These are phyloP conservation scores for Limnephilus rhombicus DNA, from an alignment of 2,888 invertebrate genomes.

Conservation along the genomic window DNA sequence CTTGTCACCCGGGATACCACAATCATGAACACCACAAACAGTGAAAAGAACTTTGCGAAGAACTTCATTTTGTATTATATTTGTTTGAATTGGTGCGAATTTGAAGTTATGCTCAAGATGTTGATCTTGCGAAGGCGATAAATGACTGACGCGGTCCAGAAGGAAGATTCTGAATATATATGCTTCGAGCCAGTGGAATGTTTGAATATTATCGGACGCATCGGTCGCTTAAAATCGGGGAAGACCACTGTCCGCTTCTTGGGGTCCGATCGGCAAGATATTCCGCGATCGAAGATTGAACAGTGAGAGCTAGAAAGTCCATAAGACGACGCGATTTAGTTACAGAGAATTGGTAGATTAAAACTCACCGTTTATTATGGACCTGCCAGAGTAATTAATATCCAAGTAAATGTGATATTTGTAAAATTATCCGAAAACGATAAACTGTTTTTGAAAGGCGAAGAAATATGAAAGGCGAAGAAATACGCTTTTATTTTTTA, in stretches of 20 bases:
- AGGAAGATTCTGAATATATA: not conserved
- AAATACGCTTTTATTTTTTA: too few relatives aligned
- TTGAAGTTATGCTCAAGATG: not conserved
- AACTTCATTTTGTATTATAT: conserved; percentile 14
- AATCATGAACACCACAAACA: conserved; percentile 41
- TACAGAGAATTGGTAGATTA: not conserved
- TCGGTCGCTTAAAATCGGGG: not conserved
- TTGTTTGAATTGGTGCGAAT: not conserved
- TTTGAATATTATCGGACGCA: not conserved
- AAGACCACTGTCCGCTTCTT: not conserved
- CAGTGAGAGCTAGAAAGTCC: not conserved
- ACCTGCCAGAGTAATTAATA: not conserved
- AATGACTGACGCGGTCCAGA: not conserved
- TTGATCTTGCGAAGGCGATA: not conserved
- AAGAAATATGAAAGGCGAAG: too few relatives aligned
- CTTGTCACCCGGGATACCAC: conserved; percentile 36
- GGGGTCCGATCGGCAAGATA: not conserved
- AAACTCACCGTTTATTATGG: not conserved
- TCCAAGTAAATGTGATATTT: too few relatives aligned
- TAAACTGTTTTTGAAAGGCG: too few relatives aligned
- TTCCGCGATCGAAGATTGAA: not conserved
- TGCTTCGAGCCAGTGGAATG: not conserved
- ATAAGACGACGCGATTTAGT: not conserved
- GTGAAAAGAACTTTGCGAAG: conserved; percentile 34
- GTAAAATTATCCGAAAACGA: too few relatives aligned